phyloP scores from a whole-genome alignment of 2,888 invertebrate genomes.

The Polyploca ridens region DNA sequence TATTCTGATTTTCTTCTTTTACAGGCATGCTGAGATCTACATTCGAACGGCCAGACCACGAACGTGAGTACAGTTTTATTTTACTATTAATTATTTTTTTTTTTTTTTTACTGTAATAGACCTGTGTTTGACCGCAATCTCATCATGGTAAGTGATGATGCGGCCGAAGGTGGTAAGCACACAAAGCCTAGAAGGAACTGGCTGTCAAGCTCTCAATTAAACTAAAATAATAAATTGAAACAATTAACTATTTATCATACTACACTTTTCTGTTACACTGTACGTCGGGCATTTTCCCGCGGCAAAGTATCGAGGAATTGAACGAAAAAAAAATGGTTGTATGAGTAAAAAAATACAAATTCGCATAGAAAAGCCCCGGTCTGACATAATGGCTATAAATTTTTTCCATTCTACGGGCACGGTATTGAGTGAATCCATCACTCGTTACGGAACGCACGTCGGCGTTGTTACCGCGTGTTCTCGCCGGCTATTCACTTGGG shows the following conservation, averaged over 20 bases:
- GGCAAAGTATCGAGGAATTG: conserved; percentile 19
- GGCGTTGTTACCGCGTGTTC: conserved; percentile 35
- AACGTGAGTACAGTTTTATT: conserved; percentile 67
- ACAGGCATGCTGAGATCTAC: conserved; percentile 82
- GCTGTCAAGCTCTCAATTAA: no score
- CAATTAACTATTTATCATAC: background rate
- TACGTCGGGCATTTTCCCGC: background rate
- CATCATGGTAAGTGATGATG: no score
- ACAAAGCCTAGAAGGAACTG: no score
- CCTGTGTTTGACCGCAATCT: no score
- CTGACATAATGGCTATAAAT: conserved; percentile 58
- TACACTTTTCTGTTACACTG: conserved; percentile 15
- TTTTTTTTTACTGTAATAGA: no score
- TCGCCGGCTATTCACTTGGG: conserved; percentile 20
- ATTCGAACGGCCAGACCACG: conserved; percentile 81
- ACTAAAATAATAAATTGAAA: no score
- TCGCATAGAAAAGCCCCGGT: conserved; percentile 40
- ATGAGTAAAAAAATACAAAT: conserved; percentile 29
- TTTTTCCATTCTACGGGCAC: conserved; percentile 54
- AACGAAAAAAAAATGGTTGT: conserved; percentile 18
- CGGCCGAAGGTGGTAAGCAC: no score
- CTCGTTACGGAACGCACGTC: conserved; percentile 42
- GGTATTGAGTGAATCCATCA: conserved; percentile 65
- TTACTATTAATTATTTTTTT: background rate
- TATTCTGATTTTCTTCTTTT: conserved; percentile 32